Evolutionary conservation across 2,888 invertebrate species (phyloP), one percentile per base, ranked within the genome.

Genomic region (Pyrrhosoma nymphula): DNA sequence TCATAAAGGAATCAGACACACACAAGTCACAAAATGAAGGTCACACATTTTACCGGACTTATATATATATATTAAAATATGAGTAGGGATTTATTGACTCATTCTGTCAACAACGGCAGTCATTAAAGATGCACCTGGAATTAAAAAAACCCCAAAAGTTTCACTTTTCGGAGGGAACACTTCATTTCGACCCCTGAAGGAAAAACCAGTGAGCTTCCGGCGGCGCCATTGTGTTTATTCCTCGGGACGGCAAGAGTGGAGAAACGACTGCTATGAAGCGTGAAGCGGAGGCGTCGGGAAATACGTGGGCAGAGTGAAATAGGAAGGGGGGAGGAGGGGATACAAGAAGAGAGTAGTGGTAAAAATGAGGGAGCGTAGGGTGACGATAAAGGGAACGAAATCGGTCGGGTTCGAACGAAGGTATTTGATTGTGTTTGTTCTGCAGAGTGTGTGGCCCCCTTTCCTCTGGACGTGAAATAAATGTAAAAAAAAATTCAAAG

Each of bases 341-440:
- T n/a, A n/a, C 69, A 47, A 69, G 69, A n/a, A 12, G 69, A n/a
- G n/a, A 26, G 10, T 6, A 69, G 69, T 8, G 69, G 69, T 4
- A 47, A 47, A 47, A 47, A n/a, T n/a, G 69, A 69, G 69, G 26
- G n/a, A 10, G n/a, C 0, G n/a, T 69, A 6, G n/a, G 69, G n/a
- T n/a, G 69, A 14, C 4, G 12, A 69, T 0, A 8, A 47, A 47
- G n/a, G 6, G 69, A 82, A 18, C 69, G 26, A 12, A 69, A 10
- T 23, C 69, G n/a, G 69, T 47, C 23, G 69, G 35, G 30, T 82
- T 82, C 35, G 30, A 35, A 82, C 26, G 12, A 35, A 82, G 26
- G 35, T 14, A 82, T 35, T 82, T 82, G 82, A 82, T 35, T 82
- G 82, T 82, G 82, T 82, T 82, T 82, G 82, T 26, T 82, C 35